Base-by-base conservation (phyloP, 2,888 invertebrate genomes). In the Drosophila quinaria region DNA sequence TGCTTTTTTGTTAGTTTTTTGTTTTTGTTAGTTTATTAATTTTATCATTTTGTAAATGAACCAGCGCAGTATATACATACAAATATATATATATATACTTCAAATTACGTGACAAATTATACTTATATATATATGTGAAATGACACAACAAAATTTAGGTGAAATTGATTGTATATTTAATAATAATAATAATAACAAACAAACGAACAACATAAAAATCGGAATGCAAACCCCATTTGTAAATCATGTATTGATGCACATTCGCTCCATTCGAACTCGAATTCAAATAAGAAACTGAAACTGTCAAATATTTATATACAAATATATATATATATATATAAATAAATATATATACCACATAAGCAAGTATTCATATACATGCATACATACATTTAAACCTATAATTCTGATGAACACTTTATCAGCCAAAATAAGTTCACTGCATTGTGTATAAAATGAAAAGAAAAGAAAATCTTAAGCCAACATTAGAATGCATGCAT, bases 141-240 rank as follows among this genome's bases (percentile, higher is more conserved):
- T 15, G 29, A 50, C 54, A 65, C 64, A 78, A 70, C 56, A 88
- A 80, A 81, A 65, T 73, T 88, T 90, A 90, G 88, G 87, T 90
- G 87, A 87, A 90, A 84, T 71, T 69, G 54, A 74, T 74, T 85
- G 88, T 85, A 81, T 71, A 85, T 78, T 83, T 74, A 83, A 80
- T 67, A 70, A 65, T 68, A 73, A 65, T 68, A 73, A 58, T 22
- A 22, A 22, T 22, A 22, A 22, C 22, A 41, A 60, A 68, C 35
- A 35, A 37, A 37, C n/a, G 6, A 37, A 37, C 37, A 37, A 67
- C 6, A 29, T 29, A 50, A 46, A 31, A 58, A 56, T 15, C 22
- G 29, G 31, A 29, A 52, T 37, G 47, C 5, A 51, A 35, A 41
- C 9, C 39, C 41, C 54, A 67, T 66, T 66, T 66, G 71, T 51